These are phyloP conservation scores for Aplochiton taeniatus DNA, from an alignment of 2,797 vertebrate species.

Conservation along the genomic window DNA sequence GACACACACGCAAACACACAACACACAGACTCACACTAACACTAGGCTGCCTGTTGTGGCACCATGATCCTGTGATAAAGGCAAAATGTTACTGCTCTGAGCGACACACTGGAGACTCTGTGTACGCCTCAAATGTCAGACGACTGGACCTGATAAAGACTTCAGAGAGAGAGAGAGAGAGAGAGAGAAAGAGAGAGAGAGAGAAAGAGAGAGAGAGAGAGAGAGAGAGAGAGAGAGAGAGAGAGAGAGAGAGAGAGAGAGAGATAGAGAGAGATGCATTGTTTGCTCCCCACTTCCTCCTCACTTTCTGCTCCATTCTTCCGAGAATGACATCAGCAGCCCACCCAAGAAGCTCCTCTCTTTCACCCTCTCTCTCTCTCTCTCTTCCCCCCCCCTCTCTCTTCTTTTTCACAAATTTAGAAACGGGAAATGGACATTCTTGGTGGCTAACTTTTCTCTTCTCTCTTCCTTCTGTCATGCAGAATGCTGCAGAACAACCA, in stretches of 20 bases:
- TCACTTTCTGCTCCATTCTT: slow-evolving; percentile 69
- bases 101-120: slow-evolving; percentile 37
- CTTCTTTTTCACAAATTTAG: not conserved
- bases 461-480: slow-evolving; percentile 26
- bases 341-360: slow-evolving; percentile 76
- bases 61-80: slow-evolving; percentile 49
- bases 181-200: slow-evolving; percentile 48
- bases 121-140: slow-evolving; percentile 43
- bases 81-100: slow-evolving; percentile 29
- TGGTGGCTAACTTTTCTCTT: too few species aligned
- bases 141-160: slow-evolving; percentile 54
- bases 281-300: slow-evolving; percentile 71
- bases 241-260: slow-evolving; percentile 46
- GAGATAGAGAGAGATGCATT: slow-evolving; percentile 51
- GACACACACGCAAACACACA: slow-evolving; percentile 3
- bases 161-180: slow-evolving; percentile 24
- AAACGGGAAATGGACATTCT: too few species aligned
- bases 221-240: slow-evolving; percentile 5
- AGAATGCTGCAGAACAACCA: slow-evolving; percentile 98
- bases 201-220: slow-evolving; percentile 23
- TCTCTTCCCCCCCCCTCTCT: not conserved
- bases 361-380: not conserved
- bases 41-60: slow-evolving; percentile 28
- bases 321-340: slow-evolving; percentile 79
- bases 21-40: slow-evolving; percentile 1